Conservation (phyloP, 1,140 invertebrate species). For the Trypoxylus dichotomus region DNA sequence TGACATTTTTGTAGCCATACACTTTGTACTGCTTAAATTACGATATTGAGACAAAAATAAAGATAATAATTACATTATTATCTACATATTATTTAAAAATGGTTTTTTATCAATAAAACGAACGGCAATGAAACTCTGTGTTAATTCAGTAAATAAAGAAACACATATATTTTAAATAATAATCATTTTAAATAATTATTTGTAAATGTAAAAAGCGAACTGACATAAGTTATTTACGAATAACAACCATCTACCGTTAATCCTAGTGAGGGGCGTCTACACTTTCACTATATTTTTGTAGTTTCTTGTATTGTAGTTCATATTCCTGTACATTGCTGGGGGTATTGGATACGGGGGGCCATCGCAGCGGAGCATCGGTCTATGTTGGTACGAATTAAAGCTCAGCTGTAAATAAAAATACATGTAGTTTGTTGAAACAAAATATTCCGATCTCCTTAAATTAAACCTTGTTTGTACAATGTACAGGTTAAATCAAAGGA, state of each 20-base stretch:
- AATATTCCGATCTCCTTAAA: too few species aligned
- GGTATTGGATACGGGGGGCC: constrained; percentile 42
- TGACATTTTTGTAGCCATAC: constrained; percentile 12
- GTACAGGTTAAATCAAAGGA: too few species aligned
- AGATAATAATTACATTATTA: not conserved
- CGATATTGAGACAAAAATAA: constrained; percentile 4
- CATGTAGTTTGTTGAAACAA: too few species aligned
- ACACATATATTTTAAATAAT: constrained; percentile 36
- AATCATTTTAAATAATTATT: constrained; percentile 35
- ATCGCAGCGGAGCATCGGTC: constrained; percentile 45
- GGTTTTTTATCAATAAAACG: not conserved
- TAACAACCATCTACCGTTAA: constrained; percentile 48
- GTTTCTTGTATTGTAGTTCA: constrained; percentile 49
- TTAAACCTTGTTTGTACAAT: too few species aligned
- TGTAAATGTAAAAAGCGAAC: constrained; percentile 35
- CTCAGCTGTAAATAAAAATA: constrained; percentile 47
- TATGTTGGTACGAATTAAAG: constrained; percentile 47
- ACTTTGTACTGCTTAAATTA: constrained; percentile 21
- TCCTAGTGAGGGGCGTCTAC: constrained; percentile 42
- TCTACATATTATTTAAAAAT: constrained; percentile 9
- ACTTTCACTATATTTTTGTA: constrained; percentile 51
- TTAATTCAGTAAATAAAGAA: constrained; percentile 34
- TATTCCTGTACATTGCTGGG: constrained; percentile 48
- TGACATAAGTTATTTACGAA: constrained; percentile 36
- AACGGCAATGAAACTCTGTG: constrained; percentile 32